Percentiles rank a stretch among this genome's conserved stretches.
These are phyloP conservation scores for Timandra comae DNA, from an alignment of 2,888 invertebrate genomes.

Conservation along the genomic window DNA sequence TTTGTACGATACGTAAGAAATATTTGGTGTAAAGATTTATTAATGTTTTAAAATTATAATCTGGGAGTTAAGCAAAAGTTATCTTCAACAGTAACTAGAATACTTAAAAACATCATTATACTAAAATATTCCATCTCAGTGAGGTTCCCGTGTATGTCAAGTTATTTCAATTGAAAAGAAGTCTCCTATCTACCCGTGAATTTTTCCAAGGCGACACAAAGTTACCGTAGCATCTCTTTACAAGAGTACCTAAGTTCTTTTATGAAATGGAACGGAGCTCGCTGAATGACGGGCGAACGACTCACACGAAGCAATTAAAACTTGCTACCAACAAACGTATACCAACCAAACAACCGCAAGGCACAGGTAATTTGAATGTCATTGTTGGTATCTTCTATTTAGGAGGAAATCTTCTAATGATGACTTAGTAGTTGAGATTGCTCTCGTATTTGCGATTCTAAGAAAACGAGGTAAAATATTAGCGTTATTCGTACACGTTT, in stretches of 20 bases:
- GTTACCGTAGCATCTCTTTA: constrained; percentile 34
- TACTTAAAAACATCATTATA: constrained; percentile 12
- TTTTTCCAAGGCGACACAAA: constrained; percentile 40
- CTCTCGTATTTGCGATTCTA: no score
- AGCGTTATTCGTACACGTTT: no score
- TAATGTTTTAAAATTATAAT: no score
- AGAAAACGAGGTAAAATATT: no score
- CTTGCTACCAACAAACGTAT: constrained; percentile 30
- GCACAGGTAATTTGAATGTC: background rate
- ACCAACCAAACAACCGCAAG: constrained; percentile 15
- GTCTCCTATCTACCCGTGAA: constrained; percentile 21
- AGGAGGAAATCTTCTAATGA: constrained; percentile 18
- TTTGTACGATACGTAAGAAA: no score
- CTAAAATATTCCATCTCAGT: constrained; percentile 31
- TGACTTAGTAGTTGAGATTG: constrained; percentile 20
- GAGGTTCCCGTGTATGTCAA: constrained; percentile 24
- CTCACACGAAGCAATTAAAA: constrained; percentile 53
- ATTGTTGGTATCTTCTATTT: no score
- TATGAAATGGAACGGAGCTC: constrained; percentile 28
- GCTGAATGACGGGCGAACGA: constrained; percentile 35
- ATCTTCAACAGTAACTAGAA: no score
- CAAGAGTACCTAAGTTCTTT: constrained; percentile 37
- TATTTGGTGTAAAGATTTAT: no score
- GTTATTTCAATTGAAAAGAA: constrained; percentile 36
- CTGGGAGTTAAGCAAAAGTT: no score